Evolutionary conservation across 2,797 vertebrate genomes (phyloP), one percentile per base, ranked within the genome.

Genomic region (Tauraco hartlaubi): DNA sequence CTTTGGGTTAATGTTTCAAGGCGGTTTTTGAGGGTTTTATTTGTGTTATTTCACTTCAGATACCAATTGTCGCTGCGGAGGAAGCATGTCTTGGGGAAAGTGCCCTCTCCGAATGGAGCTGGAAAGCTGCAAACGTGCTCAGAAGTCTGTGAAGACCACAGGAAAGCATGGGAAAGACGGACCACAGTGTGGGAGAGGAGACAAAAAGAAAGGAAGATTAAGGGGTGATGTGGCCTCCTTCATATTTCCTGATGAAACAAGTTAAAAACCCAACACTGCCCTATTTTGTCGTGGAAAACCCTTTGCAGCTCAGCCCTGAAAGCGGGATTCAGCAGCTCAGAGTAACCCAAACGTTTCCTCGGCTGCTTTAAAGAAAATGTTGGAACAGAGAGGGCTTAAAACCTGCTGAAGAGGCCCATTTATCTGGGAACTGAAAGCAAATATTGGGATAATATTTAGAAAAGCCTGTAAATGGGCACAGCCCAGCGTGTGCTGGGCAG

Each of bases 381-480:
- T 84, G 75, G 80, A 97, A 95, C 95, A 94, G 96, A 83, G 86
- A 3, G 0, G 43, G 41, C 93, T 95, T 92, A 81, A 84, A 81
- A 33, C 37, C 49, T 23, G 5, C 78, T 93, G 86, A 90, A 68
- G 79, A 91, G 93, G 76, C 39, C 59, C 66, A 63, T 94, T 96
- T 83, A 61, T 59, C 80, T 94, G 75, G 54, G 68, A 93, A 58
- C 66, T 85, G 84, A 92, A 94, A 91, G 84, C 73, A 90, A 81
- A 91, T 78, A 72, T 55, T 94, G 71, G 90, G 90, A 94, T 92
- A 87, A 84, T 82, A 85, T 82, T 88, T 92, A 26, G 68, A 81
- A 75, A 95, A 91, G 88, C 43, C 58, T 31, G 25, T 39, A 54
- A 87, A 84, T 9, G 39, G 90, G 69, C 49, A 90, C 25, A 26